A percentile compares a stretch with the other conserved stretches of the same genome.
Conservation (phyloP, 2,797 vertebrate genomes). For the Potorous gilbertii region DNA sequence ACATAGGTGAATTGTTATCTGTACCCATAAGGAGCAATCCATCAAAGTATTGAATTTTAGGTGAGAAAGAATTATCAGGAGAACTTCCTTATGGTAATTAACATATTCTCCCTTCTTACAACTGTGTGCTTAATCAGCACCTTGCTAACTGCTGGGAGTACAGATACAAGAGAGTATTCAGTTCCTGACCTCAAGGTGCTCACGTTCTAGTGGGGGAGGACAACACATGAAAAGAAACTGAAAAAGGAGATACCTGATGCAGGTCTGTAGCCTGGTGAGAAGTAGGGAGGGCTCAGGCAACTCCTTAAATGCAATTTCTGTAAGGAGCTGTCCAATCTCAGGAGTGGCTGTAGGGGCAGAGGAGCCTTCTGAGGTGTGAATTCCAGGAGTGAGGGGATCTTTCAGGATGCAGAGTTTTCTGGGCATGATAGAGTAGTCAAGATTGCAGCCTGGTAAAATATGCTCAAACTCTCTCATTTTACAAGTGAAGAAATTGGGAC, state of each 20-base stretch:
- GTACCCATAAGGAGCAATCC: background rate
- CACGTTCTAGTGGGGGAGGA: too few species aligned
- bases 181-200: background rate
- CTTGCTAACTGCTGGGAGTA: too few species aligned
- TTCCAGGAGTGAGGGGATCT: background rate
- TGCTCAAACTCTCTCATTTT: background rate
- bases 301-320: background rate
- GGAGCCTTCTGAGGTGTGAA: background rate
- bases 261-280: background rate
- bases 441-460: background rate
- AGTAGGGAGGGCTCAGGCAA: background rate
- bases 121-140: too few species aligned
- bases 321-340: background rate
- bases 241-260: too few species aligned
- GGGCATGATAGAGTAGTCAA: background rate
- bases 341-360: background rate
- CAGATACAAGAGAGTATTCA: too few species aligned
- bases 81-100: background rate
- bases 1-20: background rate
- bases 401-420: background rate
- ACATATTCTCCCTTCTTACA: background rate
- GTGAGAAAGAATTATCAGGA: background rate
- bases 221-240: too few species aligned
- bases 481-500: background rate
- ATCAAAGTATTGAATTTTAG: background rate